Evolutionary conservation across 2,113 vertebrate genomes (phyloP), one percentile per base, ranked within the genome.

Genomic region (Oenanthe melanoleuca): DNA sequence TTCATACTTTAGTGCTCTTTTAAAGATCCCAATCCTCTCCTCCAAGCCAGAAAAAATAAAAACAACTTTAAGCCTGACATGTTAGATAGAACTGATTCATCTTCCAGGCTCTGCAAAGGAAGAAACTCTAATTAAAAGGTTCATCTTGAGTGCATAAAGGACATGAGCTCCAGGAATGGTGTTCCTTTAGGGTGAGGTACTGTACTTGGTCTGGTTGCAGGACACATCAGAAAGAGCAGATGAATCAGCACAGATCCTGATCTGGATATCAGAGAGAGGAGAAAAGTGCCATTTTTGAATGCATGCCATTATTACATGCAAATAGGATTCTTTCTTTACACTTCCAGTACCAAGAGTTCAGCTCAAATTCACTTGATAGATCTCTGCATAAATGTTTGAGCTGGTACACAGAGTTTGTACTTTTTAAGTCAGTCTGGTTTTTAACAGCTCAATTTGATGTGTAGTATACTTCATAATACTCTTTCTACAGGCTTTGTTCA

Each of bases 171-270:
- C 28, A 72, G 67, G 33, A 88, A 80, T 9, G 31, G 38, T 82
- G 25, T 34, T 92, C 61, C 63, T 88, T 77, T 66, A 64, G 52
- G 47, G 64, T 70, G 50, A 93, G 79, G 24, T 40, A 42, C 26
- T 61, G 55, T 65, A 65, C 80, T 90, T 78, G 16, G n/a, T 66
- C 50, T 88, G 29, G 45, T 56, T 86, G 63, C 28, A 70, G 85
- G 64, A 73, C 59, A 72, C 38, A 72, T 73, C 80, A 86, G 59
- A 72, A 88, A 89, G 63, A 92, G 45, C 28, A 83, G 80, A 73
- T 91, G 59, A 82, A 85, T 84, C 80, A 89, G 84, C 55, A 88
- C 16, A 94, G 80, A 64, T 55, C 59, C 56, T 85, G 79, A 91
- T 61, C 78, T 71, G 63, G 65, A 45, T 71, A 50, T 47, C 25